Conservation (phyloP, 2,888 invertebrate species). For the Junonia oenone region DNA sequence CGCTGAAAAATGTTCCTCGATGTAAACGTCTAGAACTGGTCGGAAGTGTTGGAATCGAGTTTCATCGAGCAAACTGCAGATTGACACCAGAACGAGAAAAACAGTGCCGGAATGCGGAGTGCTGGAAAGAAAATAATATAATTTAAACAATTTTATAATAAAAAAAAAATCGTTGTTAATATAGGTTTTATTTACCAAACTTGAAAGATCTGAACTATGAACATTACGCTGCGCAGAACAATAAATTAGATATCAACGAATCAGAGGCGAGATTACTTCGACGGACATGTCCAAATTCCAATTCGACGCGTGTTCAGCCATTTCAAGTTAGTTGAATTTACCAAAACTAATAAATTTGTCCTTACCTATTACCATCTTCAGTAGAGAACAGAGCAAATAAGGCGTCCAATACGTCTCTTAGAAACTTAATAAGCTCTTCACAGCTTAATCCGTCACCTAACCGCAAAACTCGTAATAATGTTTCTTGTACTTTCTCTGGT, state of each 20-base stretch:
- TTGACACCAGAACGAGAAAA: conserved; percentile 94
- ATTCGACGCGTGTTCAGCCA: too few species aligned
- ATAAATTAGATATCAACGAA: too few species aligned
- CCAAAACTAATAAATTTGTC: not conserved
- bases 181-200: too few species aligned
- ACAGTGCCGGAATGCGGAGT: conserved; percentile 94
- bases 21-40: conserved; percentile 95
- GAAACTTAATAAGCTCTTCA: conserved; percentile 95
- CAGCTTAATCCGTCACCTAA: conserved; percentile 90
- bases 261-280: too few species aligned
- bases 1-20: conserved; percentile 95
- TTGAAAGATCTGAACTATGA: too few species aligned
- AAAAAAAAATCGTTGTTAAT: too few species aligned
- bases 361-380: conserved; percentile 89
- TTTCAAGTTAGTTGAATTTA: too few species aligned
- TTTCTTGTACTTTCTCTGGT: conserved; percentile 92
- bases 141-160: not conserved
- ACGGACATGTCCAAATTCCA: too few species aligned
- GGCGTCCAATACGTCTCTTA: conserved; percentile 96
- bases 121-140: conserved; percentile 51
- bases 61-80: conserved; percentile 93
- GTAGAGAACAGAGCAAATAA: conserved; percentile 95
- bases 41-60: conserved; percentile 96
- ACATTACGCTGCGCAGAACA: too few species aligned
- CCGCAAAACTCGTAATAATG: conserved; percentile 88